phyloP scores from a whole-genome alignment of 1,140 invertebrate species.

The Leptinotarsa defecta region DNA sequence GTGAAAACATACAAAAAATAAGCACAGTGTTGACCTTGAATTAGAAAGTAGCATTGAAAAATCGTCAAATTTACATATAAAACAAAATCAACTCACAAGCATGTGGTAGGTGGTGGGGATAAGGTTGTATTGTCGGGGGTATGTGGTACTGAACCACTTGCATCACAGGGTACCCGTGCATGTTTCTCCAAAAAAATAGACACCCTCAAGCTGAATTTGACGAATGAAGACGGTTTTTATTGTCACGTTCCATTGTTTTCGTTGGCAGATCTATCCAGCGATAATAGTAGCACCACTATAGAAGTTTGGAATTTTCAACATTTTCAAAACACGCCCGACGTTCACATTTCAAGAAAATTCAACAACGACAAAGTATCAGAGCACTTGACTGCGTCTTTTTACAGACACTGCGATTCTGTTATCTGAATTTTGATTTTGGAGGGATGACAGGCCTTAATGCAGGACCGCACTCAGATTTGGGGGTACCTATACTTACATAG shows the following conservation, averaged over 20 bases:
- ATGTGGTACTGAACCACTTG: constrained; percentile 64
- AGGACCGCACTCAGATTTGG: constrained; percentile 15
- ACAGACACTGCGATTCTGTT: constrained; percentile 33
- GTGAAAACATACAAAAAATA: too few species aligned
- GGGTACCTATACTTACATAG: too few species aligned
- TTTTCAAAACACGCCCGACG: too few species aligned
- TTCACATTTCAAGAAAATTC: too few species aligned
- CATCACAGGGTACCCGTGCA: constrained; percentile 66
- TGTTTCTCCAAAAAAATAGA: constrained; percentile 35
- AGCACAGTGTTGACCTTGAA: too few species aligned
- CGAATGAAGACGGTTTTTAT: neutral
- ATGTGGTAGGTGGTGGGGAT: constrained; percentile 45
- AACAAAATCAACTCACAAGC: constrained; percentile 33
- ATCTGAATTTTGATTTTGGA: constrained; percentile 38
- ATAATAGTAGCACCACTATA: too few species aligned
- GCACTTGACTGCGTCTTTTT: constrained; percentile 19
- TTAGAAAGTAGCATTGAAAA: too few species aligned
- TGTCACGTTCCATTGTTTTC: neutral
- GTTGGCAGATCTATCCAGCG: neutral
- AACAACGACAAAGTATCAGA: neutral
- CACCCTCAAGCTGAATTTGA: neutral
- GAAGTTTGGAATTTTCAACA: too few species aligned
- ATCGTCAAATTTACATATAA: neutral
- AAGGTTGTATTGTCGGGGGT: constrained; percentile 55
- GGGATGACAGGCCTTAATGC: constrained; percentile 13